Base-by-base conservation (phyloP, 2,888 invertebrate genomes). In the Sinotaia quadrata region DNA sequence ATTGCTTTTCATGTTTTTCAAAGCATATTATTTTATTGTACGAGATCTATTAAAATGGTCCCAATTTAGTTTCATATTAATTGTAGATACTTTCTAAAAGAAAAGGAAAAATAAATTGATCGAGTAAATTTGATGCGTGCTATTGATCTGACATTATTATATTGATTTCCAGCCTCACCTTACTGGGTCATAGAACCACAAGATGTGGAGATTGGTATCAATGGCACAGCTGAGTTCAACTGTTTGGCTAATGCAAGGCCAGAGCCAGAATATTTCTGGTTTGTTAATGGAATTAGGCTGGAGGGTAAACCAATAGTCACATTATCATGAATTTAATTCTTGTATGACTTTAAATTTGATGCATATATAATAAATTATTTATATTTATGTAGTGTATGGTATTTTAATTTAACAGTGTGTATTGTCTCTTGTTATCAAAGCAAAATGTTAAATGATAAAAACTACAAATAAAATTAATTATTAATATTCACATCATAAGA, bases 231-330 rank as follows among this genome's bases (percentile, higher is more conserved):
- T 0, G 92, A 92, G 81, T 95, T 99, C 86, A 90, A 90, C 68
- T 99, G 99, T 89, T 92, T 93, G 79, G 98, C 98, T 0, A 92
- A 91, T 58, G 98, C 97, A 67, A 93, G 93, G 5, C 99, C 99
- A 0, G 92, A 93, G 74, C 98, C 98, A 0, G 67, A 68, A 81
- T 95, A 97, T 79, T 92, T 94, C 78, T 99, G 98, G 98, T 95
- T 96, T 76, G 94, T 97, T 89, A 98, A 99, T 89, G 98, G 98
- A 58, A 92, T 92, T 86, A 95, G 95, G 2, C 74, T 90, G 7
- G 85, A 87, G 68, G 83, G 89, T 89, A 71, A 73, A 82, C 78
- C 0, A 3, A n/a, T 51, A 15, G 10, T 27, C 12, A 10, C 31
- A 56, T n/a, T n/a, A 10, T 51, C 15, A 10, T 21, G 24, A 10